Percentiles rank a stretch among this genome's conserved stretches.
Evolutionary conservation across 2,888 invertebrate genomes (phyloP).

Genomic region (Carpatolechia fugitivella): DNA sequence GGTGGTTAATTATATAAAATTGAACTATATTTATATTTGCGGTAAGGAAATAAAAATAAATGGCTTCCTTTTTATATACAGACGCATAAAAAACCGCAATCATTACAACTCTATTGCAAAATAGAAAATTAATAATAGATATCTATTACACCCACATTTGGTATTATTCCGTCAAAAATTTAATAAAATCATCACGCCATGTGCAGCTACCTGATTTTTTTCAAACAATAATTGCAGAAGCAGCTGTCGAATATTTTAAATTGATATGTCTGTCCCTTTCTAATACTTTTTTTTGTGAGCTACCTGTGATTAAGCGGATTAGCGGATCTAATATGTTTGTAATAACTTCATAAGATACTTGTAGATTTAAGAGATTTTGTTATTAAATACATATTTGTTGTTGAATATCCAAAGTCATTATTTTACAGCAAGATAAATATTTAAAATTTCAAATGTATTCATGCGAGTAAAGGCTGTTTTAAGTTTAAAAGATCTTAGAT

Average conservation of each 20-base stretch:
- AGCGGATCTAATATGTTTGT: conserved; percentile 57
- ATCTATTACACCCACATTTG: not conserved
- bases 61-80: no score
- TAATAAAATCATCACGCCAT: conserved; percentile 38
- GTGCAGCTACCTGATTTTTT: conserved; percentile 1
- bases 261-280: not conserved
- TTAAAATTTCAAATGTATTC: no score
- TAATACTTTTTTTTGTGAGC: not conserved
- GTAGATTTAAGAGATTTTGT: no score
- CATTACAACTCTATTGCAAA: not conserved
- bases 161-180: conserved; percentile 30
- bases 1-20: no score
- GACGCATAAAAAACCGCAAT: not conserved
- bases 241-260: conserved; percentile 3
- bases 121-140: not conserved
- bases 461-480: no score
- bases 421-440: no score
- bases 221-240: not conserved
- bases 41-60: no score
- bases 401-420: no score
- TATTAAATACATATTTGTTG: conserved; percentile 18
- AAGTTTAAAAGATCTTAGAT: no score
- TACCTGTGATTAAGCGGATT: conserved; percentile 32
- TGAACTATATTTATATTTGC: no score
- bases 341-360: no score